Evolutionary conservation across 2,113 vertebrate genomes (phyloP), one percentile per base, ranked within the genome.

Genomic region (Setophaga petechia): DNA sequence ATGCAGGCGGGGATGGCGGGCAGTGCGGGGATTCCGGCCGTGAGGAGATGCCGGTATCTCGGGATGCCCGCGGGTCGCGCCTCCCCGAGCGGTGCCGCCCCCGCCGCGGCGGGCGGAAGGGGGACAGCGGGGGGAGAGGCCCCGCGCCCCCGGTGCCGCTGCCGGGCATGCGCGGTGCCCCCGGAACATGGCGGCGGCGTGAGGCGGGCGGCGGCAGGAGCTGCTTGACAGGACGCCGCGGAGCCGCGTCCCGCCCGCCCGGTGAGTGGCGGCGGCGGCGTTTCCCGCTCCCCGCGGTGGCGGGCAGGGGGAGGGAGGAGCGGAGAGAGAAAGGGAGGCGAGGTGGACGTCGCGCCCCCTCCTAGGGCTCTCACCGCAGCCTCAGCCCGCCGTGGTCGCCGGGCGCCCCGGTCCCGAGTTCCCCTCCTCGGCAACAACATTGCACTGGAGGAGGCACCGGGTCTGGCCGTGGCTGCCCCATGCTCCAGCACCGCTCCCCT

Each of bases 171-270:
- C 95, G 97, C 97, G 93, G 94, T 97, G 95, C 95, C 96, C 91
- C 96, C 94, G 91, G 93, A 98, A 98, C 74, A 97, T 98, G 98
- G 97, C 97, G 96, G 97, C 96, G 88, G 97, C 92, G 78, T 93
- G 90, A 93, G 78, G 87, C 83, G 39, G 68, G 94, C 49, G 66
- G 69, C 35, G 90, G 76, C n/a, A 65, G 78, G 17, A 89, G 80
- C 57, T 16, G 73, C 91, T 93, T 92, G 95, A 94, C 93, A 92
- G 95, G 59, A 69, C 57, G 67, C 37, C 31, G 44, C 33, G 67
- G 59, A 54, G 27, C 11, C 39, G 43, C 69, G 35, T 54, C 69
- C 88, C 68, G 28, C 41, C 14, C 28, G 37, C 43, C 52, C 28
- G 95, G 95, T 95, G 91, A 97, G 94, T 89, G 54, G 54, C 54